Evolutionary conservation across 1,140 invertebrate genomes (phyloP).

Genomic region (Polypedilum vanderplanki): DNA sequence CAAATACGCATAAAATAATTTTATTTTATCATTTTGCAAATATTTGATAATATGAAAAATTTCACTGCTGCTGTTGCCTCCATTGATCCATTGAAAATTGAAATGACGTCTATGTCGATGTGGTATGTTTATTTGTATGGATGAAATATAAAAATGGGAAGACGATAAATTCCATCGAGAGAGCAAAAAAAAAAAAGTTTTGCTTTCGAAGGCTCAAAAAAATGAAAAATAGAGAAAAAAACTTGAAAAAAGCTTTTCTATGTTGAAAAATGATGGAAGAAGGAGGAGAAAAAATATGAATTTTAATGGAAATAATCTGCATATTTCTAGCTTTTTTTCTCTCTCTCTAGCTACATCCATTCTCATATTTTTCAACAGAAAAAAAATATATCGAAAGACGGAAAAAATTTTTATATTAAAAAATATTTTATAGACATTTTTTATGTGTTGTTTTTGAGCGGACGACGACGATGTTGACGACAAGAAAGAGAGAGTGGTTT

Average conservation of each 20-base stretch:
- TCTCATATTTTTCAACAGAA: background rate
- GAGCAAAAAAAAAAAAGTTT: too few species aligned
- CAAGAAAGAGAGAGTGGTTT: too few species aligned
- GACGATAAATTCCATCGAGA: background rate
- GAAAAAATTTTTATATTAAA: slow-evolving; percentile 10
- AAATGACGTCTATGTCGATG: background rate
- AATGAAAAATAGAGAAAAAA: background rate
- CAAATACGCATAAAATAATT: background rate
- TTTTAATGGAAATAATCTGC: slow-evolving; percentile 24
- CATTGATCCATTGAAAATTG: slow-evolving; percentile 13
- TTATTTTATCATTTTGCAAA: slow-evolving; percentile 21
- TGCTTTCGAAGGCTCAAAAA: background rate
- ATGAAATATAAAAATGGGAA: background rate
- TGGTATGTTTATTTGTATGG: background rate
- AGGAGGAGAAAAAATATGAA: slow-evolving; percentile 15
- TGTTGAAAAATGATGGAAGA: slow-evolving; percentile 2
- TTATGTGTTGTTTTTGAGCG: background rate
- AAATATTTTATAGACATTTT: slow-evolving; percentile 27
- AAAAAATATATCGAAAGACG: background rate
- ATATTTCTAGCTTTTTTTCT: slow-evolving; percentile 14
- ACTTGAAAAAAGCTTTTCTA: background rate
- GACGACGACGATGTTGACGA: too few species aligned
- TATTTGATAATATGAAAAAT: slow-evolving; percentile 23
- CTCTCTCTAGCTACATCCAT: background rate
- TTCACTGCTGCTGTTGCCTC: too few species aligned